Base-by-base conservation (phyloP, 2,113 vertebrate genomes). In the Coturnix japonica region DNA sequence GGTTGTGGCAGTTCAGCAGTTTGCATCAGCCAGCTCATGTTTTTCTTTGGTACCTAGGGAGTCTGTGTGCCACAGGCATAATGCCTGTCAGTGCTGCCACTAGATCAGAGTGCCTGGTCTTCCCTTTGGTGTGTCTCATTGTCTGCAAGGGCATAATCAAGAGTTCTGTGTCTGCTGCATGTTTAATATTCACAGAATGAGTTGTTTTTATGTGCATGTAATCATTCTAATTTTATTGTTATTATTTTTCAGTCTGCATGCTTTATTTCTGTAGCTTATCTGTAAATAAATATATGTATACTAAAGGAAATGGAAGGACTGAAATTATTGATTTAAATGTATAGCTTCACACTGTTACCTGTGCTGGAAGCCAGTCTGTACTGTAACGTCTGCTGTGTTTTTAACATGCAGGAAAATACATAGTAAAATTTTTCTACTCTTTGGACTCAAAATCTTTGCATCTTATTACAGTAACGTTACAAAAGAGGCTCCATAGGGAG, bases 401-500 rank as follows among this genome's bases (percentile, higher is more conserved):
- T 94, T 77, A 67, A 60, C n/a, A n/a, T 88, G 69, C 71, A 81
- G 61, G 35, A 91, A 93, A 94, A 89, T 49, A 70, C 60, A 12
- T 43, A 39, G 84, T 82, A 73, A 46, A 87, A 3, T 77, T 75
- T 33, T 82, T 23, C 67, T 39, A 41, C 43, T 87, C 57, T 79
- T 41, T 51, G 28, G 60, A 31, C 71, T 94, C 39, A n/a, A 57
- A 82, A 53, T 92, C 60, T 94, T 91, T 93, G 87, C 84, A 91
- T 95, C 67, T 94, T 87, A 90, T 92, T 96, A 96, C 33, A 18
- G 30, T 80, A 73, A 59, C 9, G 7, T 80, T 86, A 91, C 64
- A 96, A 96, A 96, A 95, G 91, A 89, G 89, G 30, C 87, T 94
- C 89, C 16, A 0, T 64, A 59, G 92, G 87, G 91, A 96, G 56